Percentiles rank a stretch among this genome's conserved stretches.
Conservation (phyloP, 2,888 invertebrate genomes). For the Hoplodrina blanda region DNA sequence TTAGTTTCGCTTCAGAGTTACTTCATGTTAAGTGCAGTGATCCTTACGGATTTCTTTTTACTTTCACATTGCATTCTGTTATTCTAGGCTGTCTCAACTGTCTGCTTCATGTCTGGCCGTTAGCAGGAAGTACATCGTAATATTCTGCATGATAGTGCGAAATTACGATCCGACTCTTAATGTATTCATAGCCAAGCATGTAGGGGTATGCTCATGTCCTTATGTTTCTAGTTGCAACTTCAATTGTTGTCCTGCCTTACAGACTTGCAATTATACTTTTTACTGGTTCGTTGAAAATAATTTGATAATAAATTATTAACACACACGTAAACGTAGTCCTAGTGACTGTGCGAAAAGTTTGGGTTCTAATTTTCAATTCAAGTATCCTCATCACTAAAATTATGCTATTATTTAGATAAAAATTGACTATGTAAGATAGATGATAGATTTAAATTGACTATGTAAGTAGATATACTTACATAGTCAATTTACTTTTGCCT, state of each 20-base stretch:
- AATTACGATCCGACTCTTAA: conserved; percentile 37
- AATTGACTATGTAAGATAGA: no score
- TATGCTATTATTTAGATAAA: no score
- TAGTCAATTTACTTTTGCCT: neutral
- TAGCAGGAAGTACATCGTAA: conserved; percentile 35
- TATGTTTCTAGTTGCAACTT: neutral
- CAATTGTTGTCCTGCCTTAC: neutral
- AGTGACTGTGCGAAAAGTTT: conserved; percentile 7
- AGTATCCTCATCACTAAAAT: conserved; percentile 5
- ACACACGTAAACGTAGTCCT: no score
- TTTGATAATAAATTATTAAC: no score
- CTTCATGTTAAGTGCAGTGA: conserved; percentile 27
- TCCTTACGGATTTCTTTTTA: conserved; percentile 55
- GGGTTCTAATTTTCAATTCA: no score
- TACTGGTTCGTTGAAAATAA: conserved; percentile 9
- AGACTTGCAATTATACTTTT: neutral
- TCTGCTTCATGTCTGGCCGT: conserved; percentile 46
- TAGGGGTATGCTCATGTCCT: neutral
- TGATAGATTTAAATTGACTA: no score
- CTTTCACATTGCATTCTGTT: conserved; percentile 62
- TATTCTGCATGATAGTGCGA: conserved; percentile 41
- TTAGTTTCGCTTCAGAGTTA: conserved; percentile 35
- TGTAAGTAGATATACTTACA: no score
- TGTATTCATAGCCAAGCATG: conserved; percentile 2
- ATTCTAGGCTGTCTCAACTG: conserved; percentile 51